Evolutionary conservation across 92 coral and sea anemone genomes (phyloP).

Genomic region (Zoanthus sociatus): DNA sequence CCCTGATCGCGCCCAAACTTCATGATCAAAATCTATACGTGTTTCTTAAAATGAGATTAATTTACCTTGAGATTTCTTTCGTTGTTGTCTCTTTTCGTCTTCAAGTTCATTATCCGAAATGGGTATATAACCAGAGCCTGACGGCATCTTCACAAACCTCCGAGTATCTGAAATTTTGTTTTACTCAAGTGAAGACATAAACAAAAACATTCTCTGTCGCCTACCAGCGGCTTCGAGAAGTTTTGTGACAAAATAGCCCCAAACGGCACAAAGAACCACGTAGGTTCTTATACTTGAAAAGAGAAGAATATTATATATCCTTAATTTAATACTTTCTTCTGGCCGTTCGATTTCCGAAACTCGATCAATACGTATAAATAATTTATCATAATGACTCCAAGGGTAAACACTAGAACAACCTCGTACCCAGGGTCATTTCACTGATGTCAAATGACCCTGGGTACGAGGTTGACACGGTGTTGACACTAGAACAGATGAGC

Average conservation of each 20-base stretch:
- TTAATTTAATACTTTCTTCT: slow-evolving; percentile 25
- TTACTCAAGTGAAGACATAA: slow-evolving; percentile 4
- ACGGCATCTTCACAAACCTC: slow-evolving; percentile 6
- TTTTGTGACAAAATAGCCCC: background rate
- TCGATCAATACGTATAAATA: slow-evolving; percentile 41
- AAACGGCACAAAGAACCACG: background rate
- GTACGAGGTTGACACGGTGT: too few species aligned
- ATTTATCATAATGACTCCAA: slow-evolving; percentile 53
- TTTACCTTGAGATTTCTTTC: background rate
- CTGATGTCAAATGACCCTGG: too few species aligned
- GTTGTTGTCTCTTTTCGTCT: slow-evolving; percentile 2
- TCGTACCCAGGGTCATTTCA: too few species aligned
- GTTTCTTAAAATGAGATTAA: background rate
- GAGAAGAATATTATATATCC: slow-evolving; percentile 1
- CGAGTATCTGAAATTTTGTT: slow-evolving; percentile 6
- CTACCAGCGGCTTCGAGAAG: slow-evolving; percentile 9
- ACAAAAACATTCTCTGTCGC: slow-evolving; percentile 13
- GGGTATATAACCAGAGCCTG: slow-evolving; percentile 37
- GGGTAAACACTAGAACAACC: too few species aligned
- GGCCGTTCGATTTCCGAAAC: slow-evolving; percentile 1
- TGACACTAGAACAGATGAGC: too few species aligned
- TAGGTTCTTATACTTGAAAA: background rate
- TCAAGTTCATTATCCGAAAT: slow-evolving; percentile 37
- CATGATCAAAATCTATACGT: background rate
- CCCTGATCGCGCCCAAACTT: background rate